Percentiles rank a stretch among this genome's conserved stretches.
These are phyloP conservation scores for mouse (Mus musculus) DNA, from an alignment of 2,113 vertebrate genomes.

Conservation along the genomic window GRCm39 chr16:29024501-29025000, in stretches of 20 bases:
- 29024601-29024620: background rate
- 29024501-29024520: background rate
- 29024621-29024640: background rate
- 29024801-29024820: background rate
- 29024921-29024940: background rate
- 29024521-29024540: background rate
- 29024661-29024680: slow-evolving; percentile 1
- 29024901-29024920: background rate
- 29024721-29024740: slow-evolving; percentile 31
- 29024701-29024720: background rate
- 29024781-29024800: background rate
- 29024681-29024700: background rate
- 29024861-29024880: background rate
- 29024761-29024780: background rate
- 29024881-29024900: background rate
- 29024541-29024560: background rate
- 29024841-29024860: background rate
- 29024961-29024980: background rate
- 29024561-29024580: background rate
- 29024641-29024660: background rate
- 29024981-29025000: background rate
- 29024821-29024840: background rate
- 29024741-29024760: background rate
- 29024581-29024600: background rate
- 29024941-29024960: background rate